These are phyloP conservation scores for Heliconius eleuchia DNA, from an alignment of 1,140 invertebrate genomes.

Conservation along the genomic window DNA sequence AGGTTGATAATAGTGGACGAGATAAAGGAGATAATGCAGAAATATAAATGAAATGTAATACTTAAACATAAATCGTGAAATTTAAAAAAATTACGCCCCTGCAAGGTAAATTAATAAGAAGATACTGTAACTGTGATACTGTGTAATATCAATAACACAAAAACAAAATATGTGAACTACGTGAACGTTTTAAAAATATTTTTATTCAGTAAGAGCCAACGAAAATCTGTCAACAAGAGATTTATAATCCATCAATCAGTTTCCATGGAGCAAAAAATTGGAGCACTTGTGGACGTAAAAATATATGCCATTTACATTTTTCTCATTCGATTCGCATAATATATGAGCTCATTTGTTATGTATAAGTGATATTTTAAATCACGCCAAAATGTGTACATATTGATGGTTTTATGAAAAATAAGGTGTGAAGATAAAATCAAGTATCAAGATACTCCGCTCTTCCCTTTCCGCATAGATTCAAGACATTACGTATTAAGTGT, in stretches of 20 bases:
- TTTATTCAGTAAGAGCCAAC: neutral
- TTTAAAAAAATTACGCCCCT: no score
- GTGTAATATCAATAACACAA: neutral
- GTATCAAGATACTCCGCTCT: neutral
- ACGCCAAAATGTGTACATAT: neutral
- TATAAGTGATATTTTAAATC: constrained; percentile 1
- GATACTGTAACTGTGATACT: no score
- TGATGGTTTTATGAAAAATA: neutral
- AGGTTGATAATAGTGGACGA: no score
- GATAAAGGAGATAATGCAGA: no score
- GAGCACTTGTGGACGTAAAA: constrained; percentile 1
- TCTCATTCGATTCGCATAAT: constrained; percentile 12
- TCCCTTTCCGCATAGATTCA: neutral
- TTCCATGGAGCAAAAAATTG: constrained; percentile 11
- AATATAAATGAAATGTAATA: no score
- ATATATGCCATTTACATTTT: constrained; percentile 1
- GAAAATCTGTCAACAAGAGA: constrained; percentile 5
- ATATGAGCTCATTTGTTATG: constrained; percentile 9
- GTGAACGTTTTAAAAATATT: neutral
- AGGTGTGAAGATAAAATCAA: neutral
- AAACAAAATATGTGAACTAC: neutral
- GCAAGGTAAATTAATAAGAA: no score
- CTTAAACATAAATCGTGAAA: no score
- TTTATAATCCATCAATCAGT: constrained; percentile 11
- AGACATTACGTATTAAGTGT: neutral